These are phyloP conservation scores for Frankliniella intonsa DNA, from an alignment of 2,888 invertebrate genomes.

Conservation along the genomic window DNA sequence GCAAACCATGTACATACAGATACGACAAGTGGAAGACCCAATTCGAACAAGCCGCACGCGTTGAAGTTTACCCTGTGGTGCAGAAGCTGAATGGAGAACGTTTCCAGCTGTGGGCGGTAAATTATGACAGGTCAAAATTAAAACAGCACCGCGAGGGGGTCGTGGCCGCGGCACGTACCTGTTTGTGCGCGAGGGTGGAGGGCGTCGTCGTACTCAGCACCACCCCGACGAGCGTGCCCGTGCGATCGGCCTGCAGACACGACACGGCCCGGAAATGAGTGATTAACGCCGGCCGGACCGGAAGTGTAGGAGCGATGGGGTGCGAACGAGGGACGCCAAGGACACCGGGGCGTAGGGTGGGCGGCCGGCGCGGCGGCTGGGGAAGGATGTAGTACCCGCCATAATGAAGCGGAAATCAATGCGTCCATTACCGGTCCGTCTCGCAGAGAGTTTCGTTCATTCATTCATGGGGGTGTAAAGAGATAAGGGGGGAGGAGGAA, in stretches of 20 bases:
- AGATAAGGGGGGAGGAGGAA: no score
- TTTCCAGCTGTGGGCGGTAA: conserved; percentile 47
- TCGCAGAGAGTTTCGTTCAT: no score
- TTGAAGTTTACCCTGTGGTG: conserved; percentile 55
- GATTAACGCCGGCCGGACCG: no score
- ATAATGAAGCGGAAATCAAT: no score
- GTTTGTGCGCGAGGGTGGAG: not conserved
- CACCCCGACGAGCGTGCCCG: conserved; percentile 47
- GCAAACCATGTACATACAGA: conserved; percentile 46
- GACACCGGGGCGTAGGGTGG: not conserved
- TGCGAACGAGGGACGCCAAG: not conserved
- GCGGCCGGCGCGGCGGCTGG: not conserved
- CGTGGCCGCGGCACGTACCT: conserved; percentile 47
- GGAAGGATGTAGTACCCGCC: not conserved
- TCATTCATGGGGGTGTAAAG: no score
- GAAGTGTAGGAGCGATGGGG: not conserved
- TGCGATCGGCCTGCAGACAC: conserved; percentile 47
- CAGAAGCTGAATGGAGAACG: conserved; percentile 56
- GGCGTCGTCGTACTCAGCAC: not conserved
- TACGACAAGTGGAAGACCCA: conserved; percentile 55
- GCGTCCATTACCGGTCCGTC: no score
- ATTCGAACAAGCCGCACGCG: conserved; percentile 55
- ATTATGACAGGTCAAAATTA: no score
- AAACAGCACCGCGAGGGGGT: no score
- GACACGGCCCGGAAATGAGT: no score